Percentiles rank a stretch among this genome's conserved stretches.
Evolutionary conservation across 2,888 invertebrate genomes (phyloP).

Genomic region (Cyrtodaria siliqua): DNA sequence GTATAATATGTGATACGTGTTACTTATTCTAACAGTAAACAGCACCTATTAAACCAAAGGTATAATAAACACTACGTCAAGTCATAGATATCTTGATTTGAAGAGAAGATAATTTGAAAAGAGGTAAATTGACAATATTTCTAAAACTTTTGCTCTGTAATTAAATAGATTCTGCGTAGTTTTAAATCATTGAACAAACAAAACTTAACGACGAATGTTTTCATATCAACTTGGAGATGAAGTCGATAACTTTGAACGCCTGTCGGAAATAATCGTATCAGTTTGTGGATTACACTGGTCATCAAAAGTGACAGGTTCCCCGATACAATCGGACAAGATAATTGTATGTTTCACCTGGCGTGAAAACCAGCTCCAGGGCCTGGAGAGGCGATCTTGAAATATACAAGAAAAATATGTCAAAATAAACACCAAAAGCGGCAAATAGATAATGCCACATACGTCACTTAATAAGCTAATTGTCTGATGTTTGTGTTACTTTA

Average conservation of each 20-base stretch:
- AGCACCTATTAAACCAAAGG: too few species aligned
- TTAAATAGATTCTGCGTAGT: too few species aligned
- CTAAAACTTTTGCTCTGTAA: too few species aligned
- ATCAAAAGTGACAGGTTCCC: conserved; percentile 49
- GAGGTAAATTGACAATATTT: too few species aligned
- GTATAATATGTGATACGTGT: too few species aligned
- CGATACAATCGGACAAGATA: conserved; percentile 53
- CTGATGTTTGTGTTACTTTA: too few species aligned
- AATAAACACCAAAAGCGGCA: conserved; percentile 41
- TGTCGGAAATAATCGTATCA: conserved; percentile 37
- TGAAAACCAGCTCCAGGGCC: conserved; percentile 38
- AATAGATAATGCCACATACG: not conserved
- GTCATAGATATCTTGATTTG: too few species aligned
- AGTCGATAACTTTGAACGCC: conserved; percentile 18
- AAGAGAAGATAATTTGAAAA: too few species aligned
- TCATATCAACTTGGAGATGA: not conserved
- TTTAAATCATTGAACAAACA: too few species aligned
- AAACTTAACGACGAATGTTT: too few species aligned
- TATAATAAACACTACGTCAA: too few species aligned
- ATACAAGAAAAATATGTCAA: conserved; percentile 53
- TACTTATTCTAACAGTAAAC: too few species aligned
- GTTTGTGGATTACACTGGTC: conserved; percentile 31
- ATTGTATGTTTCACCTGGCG: conserved; percentile 57
- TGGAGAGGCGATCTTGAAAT: conserved; percentile 10
- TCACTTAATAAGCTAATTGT: conserved; percentile 6